phyloP scores from a whole-genome alignment of 2,113 vertebrate genomes.

The Malurus cyaneus region DNA sequence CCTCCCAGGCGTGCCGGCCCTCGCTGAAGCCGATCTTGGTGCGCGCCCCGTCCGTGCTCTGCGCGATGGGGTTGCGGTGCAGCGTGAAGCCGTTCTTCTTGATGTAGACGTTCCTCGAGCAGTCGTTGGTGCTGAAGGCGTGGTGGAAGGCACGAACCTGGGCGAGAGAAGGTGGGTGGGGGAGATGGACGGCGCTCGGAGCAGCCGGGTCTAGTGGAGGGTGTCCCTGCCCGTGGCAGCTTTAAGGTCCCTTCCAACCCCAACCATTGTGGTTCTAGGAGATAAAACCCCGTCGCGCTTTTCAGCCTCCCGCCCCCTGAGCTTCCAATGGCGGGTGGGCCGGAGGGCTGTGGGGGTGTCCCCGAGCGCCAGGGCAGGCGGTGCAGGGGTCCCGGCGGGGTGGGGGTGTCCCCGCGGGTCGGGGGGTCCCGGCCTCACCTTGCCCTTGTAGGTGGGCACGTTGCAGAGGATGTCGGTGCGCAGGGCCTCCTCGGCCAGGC shows the following conservation, averaged over 20 bases:
- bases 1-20: slow-evolving; percentile 97
- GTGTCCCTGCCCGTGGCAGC: background rate
- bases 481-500: slow-evolving; percentile 89
- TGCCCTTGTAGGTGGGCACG: slow-evolving; percentile 92
- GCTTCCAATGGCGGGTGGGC: background rate
- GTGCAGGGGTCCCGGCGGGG: background rate
- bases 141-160: slow-evolving; percentile 94
- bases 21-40: slow-evolving; percentile 97
- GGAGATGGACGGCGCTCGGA: background rate
- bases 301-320: background rate
- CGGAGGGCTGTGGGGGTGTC: too few species aligned
- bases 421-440: slow-evolving; percentile 76
- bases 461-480: slow-evolving; percentile 97
- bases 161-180: background rate
- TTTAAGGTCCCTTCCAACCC: background rate
- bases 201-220: background rate
- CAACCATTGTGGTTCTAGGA: background rate
- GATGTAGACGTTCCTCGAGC: slow-evolving; percentile 96
- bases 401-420: background rate
- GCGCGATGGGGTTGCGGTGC: slow-evolving; percentile 97
- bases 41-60: slow-evolving; percentile 96
- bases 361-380: rapidly evolving
- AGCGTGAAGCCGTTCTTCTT: slow-evolving; percentile 99
- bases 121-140: slow-evolving; percentile 95
- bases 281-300: background rate